phyloP scores from a whole-genome alignment of 2,113 vertebrate genomes.

The Dipodomys spectabilis region DNA sequence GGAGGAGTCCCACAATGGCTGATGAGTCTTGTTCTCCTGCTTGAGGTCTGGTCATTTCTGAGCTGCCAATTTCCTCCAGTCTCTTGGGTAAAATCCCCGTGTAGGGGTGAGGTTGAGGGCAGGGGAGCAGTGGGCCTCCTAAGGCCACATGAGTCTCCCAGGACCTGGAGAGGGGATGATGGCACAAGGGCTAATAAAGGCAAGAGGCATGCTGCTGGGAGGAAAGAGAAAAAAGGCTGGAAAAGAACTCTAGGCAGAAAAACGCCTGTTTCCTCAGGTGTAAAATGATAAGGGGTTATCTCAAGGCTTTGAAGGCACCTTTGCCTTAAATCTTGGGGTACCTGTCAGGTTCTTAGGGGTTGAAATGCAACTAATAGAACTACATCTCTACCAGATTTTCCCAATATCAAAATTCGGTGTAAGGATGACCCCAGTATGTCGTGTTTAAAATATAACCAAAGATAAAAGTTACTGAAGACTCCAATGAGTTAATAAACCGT shows the following conservation, averaged over 20 bases:
- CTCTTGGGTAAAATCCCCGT: not conserved
- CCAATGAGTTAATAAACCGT: slow-evolving; percentile 77
- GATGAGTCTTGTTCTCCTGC: not conserved
- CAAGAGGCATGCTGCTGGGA: not conserved
- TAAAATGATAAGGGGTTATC: not conserved
- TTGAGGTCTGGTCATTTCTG: not conserved
- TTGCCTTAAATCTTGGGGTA: not conserved
- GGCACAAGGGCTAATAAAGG: slow-evolving; percentile 1
- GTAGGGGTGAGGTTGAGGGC: slow-evolving; percentile 18
- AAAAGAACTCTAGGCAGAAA: not conserved
- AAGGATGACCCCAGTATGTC: not conserved
- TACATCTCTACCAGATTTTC: not conserved
- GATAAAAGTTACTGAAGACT: slow-evolving; percentile 80
- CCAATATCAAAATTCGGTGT: slow-evolving; percentile 46
- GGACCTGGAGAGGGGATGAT: not conserved
- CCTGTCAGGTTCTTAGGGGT: not conserved
- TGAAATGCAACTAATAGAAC: not conserved
- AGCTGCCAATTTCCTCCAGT: not conserved
- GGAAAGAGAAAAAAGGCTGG: not conserved
- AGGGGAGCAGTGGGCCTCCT: not conserved
- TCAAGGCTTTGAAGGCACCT: not conserved
- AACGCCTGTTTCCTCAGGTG: slow-evolving; percentile 34
- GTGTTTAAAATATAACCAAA: slow-evolving; percentile 67
- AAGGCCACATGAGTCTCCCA: not conserved
- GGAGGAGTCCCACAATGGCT: too few species aligned